Base-by-base conservation (phyloP, 2,888 invertebrate genomes). In the Lamellibrachia columna region DNA sequence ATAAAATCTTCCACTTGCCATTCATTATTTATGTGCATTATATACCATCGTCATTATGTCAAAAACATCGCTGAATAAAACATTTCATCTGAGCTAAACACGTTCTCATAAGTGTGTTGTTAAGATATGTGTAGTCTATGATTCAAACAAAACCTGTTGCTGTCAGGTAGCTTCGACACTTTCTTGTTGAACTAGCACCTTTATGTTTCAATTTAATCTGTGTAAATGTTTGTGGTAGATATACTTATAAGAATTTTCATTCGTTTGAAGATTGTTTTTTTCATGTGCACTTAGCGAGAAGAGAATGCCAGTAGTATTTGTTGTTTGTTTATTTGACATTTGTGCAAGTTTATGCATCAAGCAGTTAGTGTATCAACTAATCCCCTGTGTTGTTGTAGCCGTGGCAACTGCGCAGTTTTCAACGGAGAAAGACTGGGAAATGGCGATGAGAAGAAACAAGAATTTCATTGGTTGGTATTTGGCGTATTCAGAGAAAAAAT, bases 371-470 rank as follows among this genome's bases (percentile, higher is more conserved):
- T 75, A 22, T 22, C 15, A n/a, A 22, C 6, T 75, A 75, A 15
- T 91, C 28, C 40, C n/a, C 53, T 53, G 90, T 91, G 22, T 15
- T 7, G 28, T 90, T 58, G 60, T 93, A 96, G 96, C 98, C 7
- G 98, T 99, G 95, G 99, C 98, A 90, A 99, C 98, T 97, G 98
- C 98, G n/a, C 98, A 98, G 2, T 99, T 99, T 95, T 98, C 98
- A 96, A 98, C 97, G 4, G 98, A 98, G 95, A 98, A 97, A 94
- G 98, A 98, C 94, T 97, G 98, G 95, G 98, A 98, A 58, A 98
- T 98, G 95, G 99, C 98, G 2, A 97, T 99, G 94, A 97, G 97
- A 92, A 98, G 98, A 96, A 97, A 98, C 96, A 98, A 98, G 97
- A 98, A 98, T 95, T 98, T 98, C 96, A 97, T 99, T 95, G 98